Percentiles rank a stretch among this genome's conserved stretches.
These are phyloP conservation scores for Strix aluco DNA, from an alignment of 2,113 vertebrate species.

Conservation along the genomic window DNA sequence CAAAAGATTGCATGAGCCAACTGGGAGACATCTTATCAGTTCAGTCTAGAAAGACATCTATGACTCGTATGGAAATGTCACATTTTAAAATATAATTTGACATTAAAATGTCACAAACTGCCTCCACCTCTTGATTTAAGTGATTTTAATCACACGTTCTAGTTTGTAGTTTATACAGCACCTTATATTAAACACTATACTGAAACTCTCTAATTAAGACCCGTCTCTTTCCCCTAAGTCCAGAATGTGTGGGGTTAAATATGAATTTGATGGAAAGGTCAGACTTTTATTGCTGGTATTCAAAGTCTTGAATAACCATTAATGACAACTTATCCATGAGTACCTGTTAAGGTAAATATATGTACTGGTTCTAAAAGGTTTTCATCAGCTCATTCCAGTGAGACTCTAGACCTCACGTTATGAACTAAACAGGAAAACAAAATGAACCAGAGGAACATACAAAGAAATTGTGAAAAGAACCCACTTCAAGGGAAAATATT, in stretches of 20 bases:
- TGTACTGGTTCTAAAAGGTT: background rate
- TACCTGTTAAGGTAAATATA: background rate
- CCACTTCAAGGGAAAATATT: background rate
- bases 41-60: background rate
- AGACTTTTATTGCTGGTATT: background rate
- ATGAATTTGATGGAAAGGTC: background rate
- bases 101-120: constrained; percentile 16
- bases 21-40: background rate
- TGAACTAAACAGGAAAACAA: background rate
- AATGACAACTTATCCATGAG: background rate
- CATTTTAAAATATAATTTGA: background rate
- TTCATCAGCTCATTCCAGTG: background rate
- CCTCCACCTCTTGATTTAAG: background rate
- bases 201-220: background rate
- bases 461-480: background rate
- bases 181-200: background rate
- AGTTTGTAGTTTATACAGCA: background rate
- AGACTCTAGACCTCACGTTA: background rate
- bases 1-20: background rate
- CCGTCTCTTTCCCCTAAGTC: background rate
- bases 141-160: background rate
- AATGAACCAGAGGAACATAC: background rate
- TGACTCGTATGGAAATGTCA: background rate
- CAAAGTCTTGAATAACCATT: background rate
- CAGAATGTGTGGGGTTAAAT: background rate